A percentile compares a stretch with the other conserved stretches of the same genome.
phyloP scores from a whole-genome alignment of 2,113 vertebrate genomes.

The Gymnorhina tibicen region DNA sequence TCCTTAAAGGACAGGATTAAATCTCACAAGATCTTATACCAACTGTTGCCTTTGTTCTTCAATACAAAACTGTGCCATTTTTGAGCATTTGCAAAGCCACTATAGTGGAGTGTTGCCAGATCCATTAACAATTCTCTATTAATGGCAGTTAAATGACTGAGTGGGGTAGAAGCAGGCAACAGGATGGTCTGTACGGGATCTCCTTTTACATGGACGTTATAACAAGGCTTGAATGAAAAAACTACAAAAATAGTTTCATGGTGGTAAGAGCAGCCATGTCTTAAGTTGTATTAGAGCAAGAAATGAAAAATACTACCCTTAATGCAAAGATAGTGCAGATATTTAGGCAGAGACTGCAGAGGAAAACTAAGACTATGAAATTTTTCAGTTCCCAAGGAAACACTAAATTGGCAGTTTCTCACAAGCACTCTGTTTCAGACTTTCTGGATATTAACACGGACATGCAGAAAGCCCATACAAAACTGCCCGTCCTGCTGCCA shows the following conservation, averaged over 20 bases:
- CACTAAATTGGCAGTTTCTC: background rate
- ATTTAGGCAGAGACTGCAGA: background rate
- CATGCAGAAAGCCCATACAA: background rate
- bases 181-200: background rate
- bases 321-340: background rate
- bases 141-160: background rate
- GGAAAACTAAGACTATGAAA: background rate
- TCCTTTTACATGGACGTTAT: background rate
- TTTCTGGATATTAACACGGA: accelerated
- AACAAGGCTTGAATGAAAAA: background rate
- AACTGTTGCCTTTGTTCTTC: background rate
- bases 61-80: background rate
- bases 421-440: background rate
- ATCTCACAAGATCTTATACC: conserved; percentile 26
- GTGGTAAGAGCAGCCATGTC: background rate
- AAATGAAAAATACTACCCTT: background rate
- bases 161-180: background rate
- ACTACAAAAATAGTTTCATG: background rate
- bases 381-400: background rate
- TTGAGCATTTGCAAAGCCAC: background rate
- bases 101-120: background rate
- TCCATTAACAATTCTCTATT: background rate
- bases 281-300: background rate
- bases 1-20: conserved; percentile 46
- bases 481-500: background rate